Conservation (phyloP, 2,888 invertebrate species). For the Idaea biselata region DNA sequence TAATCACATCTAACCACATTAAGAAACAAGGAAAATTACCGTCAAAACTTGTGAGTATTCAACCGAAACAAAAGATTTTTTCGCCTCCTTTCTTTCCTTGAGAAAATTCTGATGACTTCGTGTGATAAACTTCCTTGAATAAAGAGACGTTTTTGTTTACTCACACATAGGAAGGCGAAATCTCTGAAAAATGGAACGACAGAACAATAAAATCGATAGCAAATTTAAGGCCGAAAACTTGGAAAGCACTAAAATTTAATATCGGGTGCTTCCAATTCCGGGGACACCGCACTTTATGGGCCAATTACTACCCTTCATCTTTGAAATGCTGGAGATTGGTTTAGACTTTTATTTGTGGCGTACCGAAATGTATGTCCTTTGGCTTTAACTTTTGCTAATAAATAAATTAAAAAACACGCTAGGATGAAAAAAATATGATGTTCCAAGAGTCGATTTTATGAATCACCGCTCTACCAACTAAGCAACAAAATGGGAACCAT, state of each 20-base stretch:
- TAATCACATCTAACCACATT: conserved; percentile 14
- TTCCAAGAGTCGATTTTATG: too few relatives aligned
- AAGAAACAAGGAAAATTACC: conserved; percentile 10
- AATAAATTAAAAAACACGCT: background rate
- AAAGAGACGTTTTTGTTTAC: background rate
- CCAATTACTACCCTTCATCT: conserved; percentile 75
- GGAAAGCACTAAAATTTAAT: conserved; percentile 71
- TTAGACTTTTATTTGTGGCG: conserved; percentile 63
- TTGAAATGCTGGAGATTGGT: conserved; percentile 67
- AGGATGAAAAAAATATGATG: too few relatives aligned
- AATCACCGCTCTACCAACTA: too few relatives aligned
- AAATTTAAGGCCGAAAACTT: conserved; percentile 62
- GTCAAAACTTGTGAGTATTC: background rate
- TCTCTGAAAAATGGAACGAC: background rate
- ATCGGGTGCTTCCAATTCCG: conserved; percentile 56
- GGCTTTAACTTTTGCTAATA: background rate
- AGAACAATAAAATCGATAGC: conserved; percentile 53
- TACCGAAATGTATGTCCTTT: conserved; percentile 33
- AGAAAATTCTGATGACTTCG: conserved; percentile 3
- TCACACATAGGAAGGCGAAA: conserved; percentile 26
- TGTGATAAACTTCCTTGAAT: background rate
- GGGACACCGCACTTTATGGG: conserved; percentile 71
- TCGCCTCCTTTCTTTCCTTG: background rate
- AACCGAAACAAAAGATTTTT: background rate
- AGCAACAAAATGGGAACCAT: too few relatives aligned